These are phyloP conservation scores for Condylura cristata DNA, from an alignment of 2,113 vertebrate genomes.

Conservation along the genomic window DNA sequence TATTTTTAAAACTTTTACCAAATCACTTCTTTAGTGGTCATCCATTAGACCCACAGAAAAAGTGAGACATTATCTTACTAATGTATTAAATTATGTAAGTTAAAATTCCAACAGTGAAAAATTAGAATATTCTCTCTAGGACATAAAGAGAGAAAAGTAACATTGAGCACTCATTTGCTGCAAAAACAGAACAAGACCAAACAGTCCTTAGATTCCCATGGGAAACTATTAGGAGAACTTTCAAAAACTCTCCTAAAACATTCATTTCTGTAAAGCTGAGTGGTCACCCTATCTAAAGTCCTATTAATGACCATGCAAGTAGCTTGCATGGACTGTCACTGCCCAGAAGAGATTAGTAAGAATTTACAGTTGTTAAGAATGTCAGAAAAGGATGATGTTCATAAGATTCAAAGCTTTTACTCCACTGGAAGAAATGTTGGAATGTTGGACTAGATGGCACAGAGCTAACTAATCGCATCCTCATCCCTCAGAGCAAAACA, in stretches of 20 bases:
- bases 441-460: not conserved
- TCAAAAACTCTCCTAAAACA: constrained; percentile 7
- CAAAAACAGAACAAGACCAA: not conserved
- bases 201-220: not conserved
- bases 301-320: not conserved
- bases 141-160: not conserved
- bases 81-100: not conserved
- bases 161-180: not conserved
- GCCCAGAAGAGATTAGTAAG: not conserved
- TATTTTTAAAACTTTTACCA: not conserved
- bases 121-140: not conserved
- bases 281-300: not conserved
- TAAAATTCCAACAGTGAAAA: constrained; percentile 37
- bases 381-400: not conserved
- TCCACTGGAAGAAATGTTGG: not conserved
- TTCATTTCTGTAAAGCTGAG: not conserved
- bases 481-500: not conserved
- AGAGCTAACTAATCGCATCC: not conserved
- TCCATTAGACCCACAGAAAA: not conserved
- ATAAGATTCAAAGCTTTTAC: not conserved
- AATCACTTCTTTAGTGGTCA: not conserved
- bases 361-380: not conserved
- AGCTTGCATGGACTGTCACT: not conserved
- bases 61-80: not conserved
- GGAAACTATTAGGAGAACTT: not conserved